Conservation (phyloP, 2,888 invertebrate species). For the Lasioglossum calceatum region DNA sequence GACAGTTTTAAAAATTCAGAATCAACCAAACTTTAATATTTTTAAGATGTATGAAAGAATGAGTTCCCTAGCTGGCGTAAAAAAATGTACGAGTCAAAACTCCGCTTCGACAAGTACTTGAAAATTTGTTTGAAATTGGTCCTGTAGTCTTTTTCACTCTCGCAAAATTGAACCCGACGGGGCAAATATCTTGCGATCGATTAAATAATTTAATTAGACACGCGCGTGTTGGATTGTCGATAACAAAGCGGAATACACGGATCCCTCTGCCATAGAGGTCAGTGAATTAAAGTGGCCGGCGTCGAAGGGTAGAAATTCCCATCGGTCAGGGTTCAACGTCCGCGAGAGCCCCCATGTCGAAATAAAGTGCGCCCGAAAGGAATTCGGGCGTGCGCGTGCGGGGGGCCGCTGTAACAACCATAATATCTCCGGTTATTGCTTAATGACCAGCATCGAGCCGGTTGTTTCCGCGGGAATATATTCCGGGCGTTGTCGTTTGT, state of each 20-base stretch:
- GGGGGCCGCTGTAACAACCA: not conserved
- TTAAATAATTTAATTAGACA: not conserved
- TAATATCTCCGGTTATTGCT: conserved; percentile 15
- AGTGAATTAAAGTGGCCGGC: not conserved
- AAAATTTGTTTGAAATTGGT: too few species aligned
- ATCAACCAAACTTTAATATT: not conserved
- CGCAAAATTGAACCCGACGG: too few species aligned
- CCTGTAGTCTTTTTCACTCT: too few species aligned
- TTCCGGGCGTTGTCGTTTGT: conserved; percentile 18
- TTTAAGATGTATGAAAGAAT: too few species aligned
- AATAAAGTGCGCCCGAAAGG: not conserved
- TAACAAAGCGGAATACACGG: not conserved
- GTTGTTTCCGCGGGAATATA: conserved; percentile 15
- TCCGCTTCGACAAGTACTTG: too few species aligned
- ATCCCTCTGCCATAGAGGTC: not conserved
- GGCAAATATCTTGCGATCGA: not conserved
- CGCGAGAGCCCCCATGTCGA: not conserved
- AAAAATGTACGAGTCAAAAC: too few species aligned
- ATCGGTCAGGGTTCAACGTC: conserved; percentile 2
- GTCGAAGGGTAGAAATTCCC: conserved; percentile 3
- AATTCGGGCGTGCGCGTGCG: not conserved
- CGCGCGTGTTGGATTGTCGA: not conserved
- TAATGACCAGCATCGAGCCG: conserved; percentile 10
- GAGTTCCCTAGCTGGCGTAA: too few species aligned
- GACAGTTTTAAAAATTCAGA: not conserved